Conservation (phyloP, 2,113 vertebrate genomes). For the Melospiza georgiana region DNA sequence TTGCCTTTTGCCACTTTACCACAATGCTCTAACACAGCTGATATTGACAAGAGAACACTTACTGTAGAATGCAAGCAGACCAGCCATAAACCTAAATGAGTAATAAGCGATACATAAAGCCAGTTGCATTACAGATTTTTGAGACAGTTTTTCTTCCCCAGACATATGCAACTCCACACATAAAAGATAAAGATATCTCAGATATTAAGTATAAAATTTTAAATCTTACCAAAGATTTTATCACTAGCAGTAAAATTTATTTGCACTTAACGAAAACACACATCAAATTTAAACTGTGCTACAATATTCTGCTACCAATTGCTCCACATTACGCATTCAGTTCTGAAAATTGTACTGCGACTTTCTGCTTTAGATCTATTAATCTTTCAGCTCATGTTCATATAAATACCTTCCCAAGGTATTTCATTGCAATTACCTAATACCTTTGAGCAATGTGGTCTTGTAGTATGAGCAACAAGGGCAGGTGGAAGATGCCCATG, state of each 20-base stretch:
- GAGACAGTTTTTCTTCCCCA: neutral
- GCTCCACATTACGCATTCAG: neutral
- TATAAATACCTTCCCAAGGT: neutral
- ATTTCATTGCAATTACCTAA: neutral
- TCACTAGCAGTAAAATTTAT: neutral
- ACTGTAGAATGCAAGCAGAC: neutral
- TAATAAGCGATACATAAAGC: neutral
- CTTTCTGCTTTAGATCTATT: neutral
- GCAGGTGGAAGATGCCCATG: neutral
- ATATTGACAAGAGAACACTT: neutral
- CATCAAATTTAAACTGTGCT: neutral
- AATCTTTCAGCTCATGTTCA: neutral
- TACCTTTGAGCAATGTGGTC: neutral
- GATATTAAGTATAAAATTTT: neutral
- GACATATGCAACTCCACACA: neutral
- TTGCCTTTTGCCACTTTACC: neutral
- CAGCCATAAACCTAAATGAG: neutral
- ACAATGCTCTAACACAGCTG: neutral
- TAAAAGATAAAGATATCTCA: neutral
- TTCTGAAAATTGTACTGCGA: neutral
- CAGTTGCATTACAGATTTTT: neutral
- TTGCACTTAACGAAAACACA: neutral
- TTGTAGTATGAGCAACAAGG: fast-evolving
- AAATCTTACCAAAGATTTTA: neutral
- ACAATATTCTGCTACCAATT: neutral